Evolutionary conservation across 2,113 vertebrate genomes (phyloP), one percentile per base, ranked within the genome.

Genomic region (Passer domesticus): DNA sequence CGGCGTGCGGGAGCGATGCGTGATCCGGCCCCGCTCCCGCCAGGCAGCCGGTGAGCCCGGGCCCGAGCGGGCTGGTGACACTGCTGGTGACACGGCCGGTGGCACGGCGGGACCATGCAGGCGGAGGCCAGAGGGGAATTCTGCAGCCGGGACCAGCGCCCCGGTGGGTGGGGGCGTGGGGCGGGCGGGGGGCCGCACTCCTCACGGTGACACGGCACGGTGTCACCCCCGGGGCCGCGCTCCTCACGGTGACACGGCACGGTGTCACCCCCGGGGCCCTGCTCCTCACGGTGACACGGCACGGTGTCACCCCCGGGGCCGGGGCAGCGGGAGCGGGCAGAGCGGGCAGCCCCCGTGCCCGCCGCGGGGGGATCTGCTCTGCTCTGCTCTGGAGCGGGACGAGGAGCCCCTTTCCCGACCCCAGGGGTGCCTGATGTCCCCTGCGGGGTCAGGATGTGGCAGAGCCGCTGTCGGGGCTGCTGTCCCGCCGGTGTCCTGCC

Each of bases 21-120:
- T 91, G 74, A 93, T n/a, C 64, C 47, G 17, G 78, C 53, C 41
- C 81, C 13, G 17, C n/a, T 91, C 87, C 76, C 17, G 6, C 44
- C 83, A 96, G 95, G 86, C 86, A 87, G 83, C 79, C 75, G 66
- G 86, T 94, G 91, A 96, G 86, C 70, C 74, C 83, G 64, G 79
- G 66, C 87, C 15, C 28, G 76, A 85, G 70, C 47, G 25, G 46
- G 33, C 69, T 6, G 20, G 88, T 11, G 44, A 53, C 56, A 39
- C n/a, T 25, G 52, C 49, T 9, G 31, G 80, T 7, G 46, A 19
- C 35, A 30, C 52, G 23, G 83, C 17, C 31, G 49, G 72, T 63
- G 88, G 18, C 30, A 24, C 39, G 24, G 81, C 5, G 23, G 43
- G 62, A 87, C 67, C 86, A 88, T 93, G 94, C 95, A 95, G 93